A percentile compares a stretch with the other conserved stretches of the same genome.
Conservation (phyloP, 2,797 vertebrate genomes). For the Lerista edwardsae region DNA sequence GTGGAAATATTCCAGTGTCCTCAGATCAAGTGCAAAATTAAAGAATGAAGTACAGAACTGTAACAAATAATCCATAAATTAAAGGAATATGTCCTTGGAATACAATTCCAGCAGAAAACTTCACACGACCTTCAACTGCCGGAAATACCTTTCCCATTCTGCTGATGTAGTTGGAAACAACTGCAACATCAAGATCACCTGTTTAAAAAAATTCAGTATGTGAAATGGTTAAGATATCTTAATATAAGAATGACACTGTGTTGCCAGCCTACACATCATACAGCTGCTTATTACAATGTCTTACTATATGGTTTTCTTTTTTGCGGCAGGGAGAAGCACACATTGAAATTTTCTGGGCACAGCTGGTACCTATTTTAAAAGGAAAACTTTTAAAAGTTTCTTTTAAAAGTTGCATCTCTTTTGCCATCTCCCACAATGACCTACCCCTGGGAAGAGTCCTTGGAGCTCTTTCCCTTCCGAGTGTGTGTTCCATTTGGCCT, state of each 20-base stretch:
- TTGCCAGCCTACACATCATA: background rate
- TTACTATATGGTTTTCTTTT: no score
- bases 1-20: background rate
- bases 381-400: no score
- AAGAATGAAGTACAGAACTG: slow-evolving; percentile 33
- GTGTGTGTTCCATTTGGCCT: background rate
- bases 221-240: background rate
- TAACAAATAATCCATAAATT: slow-evolving; percentile 47
- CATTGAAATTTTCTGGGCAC: background rate
- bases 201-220: slow-evolving; percentile 10
- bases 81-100: slow-evolving; percentile 60
- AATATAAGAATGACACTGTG: background rate
- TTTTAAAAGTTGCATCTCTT: background rate
- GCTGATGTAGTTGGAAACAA: slow-evolving; percentile 84
- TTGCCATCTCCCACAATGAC: background rate
- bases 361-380: background rate
- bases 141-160: slow-evolving; percentile 83
- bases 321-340: no score
- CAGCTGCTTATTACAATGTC: background rate
- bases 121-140: slow-evolving; percentile 87
- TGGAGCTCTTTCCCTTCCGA: no score
- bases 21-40: slow-evolving; percentile 35
- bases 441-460: background rate
- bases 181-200: slow-evolving; percentile 87
- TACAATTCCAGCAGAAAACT: slow-evolving; percentile 73